Base-by-base conservation (phyloP, 2,888 invertebrate genomes). In the Spisula solida region DNA sequence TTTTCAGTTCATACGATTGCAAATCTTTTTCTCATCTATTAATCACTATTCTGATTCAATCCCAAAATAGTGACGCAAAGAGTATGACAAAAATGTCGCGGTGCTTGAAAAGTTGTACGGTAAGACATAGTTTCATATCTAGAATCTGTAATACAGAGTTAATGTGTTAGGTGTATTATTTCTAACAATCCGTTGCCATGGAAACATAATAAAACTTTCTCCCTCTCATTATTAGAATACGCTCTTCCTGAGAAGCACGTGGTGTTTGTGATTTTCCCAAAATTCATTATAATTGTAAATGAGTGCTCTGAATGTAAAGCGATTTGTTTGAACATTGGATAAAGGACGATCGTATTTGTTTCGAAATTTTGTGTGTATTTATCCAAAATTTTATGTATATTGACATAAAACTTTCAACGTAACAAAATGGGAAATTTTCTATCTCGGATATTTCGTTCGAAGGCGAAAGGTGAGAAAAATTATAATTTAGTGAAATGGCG, bases 401-500 rank as follows among this genome's bases (percentile, higher is more conserved):
- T 70, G 79, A 81, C 70, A 31, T 34, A 70, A 81, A 47, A 60
- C 29, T 85, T 81, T 60, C 31, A 83, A 60, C 20, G 60, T 31
- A 70, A 4, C 66, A 84, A 85, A 80, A 91, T 91, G 91, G 91
- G 91, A 60, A 91, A 91, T 83, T 89, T 91, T 87, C 82, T 91
- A 48, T 91, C 91, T 25, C 81, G 91, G 87, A 80, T 91, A 60
- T 91, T 91, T 83, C 85, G 89, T 47, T 85, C 86, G 25, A 87
- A 86, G 70, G 25, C 87, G 1, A 89, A 89, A 88, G 89, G 89
- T 91, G 90, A 90, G 83, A 82, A 75, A n/a, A 31, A 2, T 75
- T 75, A 75, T 31, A 0, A 75, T 55, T 84, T 78, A 29, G 56
- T 16, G 51, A 51, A 51, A 51, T 10, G 10, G 1, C 51, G 51